Base-by-base conservation (phyloP, 2,888 invertebrate genomes). In the Ariolimax columbianus region DNA sequence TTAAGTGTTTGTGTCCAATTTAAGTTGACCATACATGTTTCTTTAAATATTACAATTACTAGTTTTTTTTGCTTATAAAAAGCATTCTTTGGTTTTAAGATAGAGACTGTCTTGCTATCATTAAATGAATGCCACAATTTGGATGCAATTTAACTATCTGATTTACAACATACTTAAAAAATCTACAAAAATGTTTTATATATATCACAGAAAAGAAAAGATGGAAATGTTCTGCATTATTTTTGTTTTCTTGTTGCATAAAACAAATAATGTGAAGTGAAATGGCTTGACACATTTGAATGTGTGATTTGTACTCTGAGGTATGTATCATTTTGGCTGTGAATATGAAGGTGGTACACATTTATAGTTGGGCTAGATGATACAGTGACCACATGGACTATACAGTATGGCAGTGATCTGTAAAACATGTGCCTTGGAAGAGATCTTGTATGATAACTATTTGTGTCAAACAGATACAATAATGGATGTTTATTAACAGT, bases 361-460 rank as follows among this genome's bases (percentile, higher is more conserved):
- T 77, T 26, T 7, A 78, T 38, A 1, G 19, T 30, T 19, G 47
- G 79, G 68, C 79, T 79, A 79, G 79, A 68, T 79, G 30, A 63
- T 40, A 79, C 47, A 33, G 38, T 66, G 47, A 63, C 43, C 47
- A 79, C 33, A 63, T 40, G n/a, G 40, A 36, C 40, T 38, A 38
- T 78, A 78, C 63, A 78, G 23, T 1, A 63, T 63, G 78, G 78
- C 78, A 78, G 78, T 78, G 78, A 63, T 78, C 38, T 78, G 26
- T 63, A 63, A 73, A 73, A 9, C n/a, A 33, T 4, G 1, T 43
- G 1, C 7, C 66, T 26, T 0, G 26, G n/a, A 23, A 23, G 26
- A 23, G n/a, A n/a, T 63, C 26, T 63, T 55, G 14, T 14, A 55
- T 55, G 55, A 55, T 19, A 55, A 55, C 7, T 47, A 17, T 47